phyloP scores from a whole-genome alignment of 2,113 vertebrate species.

The Prolemur simus region DNA sequence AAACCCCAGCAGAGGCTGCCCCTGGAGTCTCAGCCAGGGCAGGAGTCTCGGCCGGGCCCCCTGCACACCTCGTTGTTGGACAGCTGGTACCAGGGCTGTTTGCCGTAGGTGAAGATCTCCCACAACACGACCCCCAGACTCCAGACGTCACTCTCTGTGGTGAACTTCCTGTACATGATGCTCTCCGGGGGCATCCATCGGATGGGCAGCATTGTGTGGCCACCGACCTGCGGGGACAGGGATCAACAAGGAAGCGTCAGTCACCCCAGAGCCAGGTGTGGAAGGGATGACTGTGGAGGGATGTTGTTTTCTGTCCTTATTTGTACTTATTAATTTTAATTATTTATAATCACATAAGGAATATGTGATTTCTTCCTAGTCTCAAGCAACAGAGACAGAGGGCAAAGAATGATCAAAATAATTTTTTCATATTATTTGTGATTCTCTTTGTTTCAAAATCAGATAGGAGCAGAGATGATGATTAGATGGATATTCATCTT shows the following conservation, averaged over 20 bases:
- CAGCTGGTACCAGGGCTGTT: constrained; percentile 99
- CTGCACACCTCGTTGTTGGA: constrained; percentile 97
- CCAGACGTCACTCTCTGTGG: constrained; percentile 99
- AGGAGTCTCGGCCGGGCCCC: background rate
- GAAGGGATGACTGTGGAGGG: fast-evolving
- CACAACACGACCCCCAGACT: constrained; percentile 98
- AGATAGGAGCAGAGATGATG: background rate
- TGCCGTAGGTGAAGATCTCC: constrained; percentile 99
- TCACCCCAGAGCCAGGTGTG: background rate
- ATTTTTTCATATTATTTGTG: background rate
- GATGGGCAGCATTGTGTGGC: constrained; percentile 98
- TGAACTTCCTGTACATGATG: constrained; percentile 99
- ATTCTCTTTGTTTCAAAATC: background rate
- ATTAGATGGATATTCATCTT: background rate
- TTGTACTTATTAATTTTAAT: background rate
- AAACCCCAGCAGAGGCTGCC: fast-evolving
- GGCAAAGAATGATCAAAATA: background rate
- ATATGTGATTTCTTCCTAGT: background rate
- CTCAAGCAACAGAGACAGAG: background rate
- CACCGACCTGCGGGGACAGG: constrained; percentile 90
- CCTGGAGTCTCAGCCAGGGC: background rate
- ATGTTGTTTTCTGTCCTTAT: background rate
- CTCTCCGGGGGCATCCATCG: constrained; percentile 99
- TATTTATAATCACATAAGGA: background rate
- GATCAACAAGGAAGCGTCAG: background rate